Percentiles rank a stretch among this genome's conserved stretches.
phyloP scores from a whole-genome alignment of 1,140 invertebrate genomes.

The Pantala flavescens region DNA sequence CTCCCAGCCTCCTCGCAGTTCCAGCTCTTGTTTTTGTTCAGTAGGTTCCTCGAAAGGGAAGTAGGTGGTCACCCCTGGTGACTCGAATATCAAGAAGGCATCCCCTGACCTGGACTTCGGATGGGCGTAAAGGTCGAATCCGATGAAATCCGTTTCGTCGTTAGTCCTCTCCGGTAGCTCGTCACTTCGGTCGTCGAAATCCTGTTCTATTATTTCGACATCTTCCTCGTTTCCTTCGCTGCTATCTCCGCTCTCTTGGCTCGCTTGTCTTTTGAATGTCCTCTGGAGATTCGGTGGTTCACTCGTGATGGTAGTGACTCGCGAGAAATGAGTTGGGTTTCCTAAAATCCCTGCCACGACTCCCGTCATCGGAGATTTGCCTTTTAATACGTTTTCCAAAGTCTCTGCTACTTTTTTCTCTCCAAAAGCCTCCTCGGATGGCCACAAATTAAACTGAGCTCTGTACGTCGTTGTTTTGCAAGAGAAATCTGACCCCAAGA shows the following conservation, averaged over 20 bases:
- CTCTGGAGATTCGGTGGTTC: neutral
- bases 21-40: neutral
- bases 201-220: neutral
- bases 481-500: neutral
- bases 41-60: neutral
- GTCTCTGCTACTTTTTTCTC: neutral
- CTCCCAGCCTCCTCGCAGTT: neutral
- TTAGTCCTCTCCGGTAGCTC: neutral
- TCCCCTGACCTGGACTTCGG: neutral
- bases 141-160: neutral
- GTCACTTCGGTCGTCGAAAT: neutral
- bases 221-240: neutral
- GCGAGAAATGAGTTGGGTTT: too few species aligned
- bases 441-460: slow-evolving; percentile 5
- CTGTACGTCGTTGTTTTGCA: neutral
- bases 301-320: too few species aligned
- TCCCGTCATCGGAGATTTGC: too few species aligned
- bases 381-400: too few species aligned
- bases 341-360: too few species aligned
- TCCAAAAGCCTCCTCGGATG: neutral
- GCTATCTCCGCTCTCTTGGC: neutral
- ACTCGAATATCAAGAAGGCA: neutral
- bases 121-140: neutral
- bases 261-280: neutral
- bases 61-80: neutral